These are phyloP conservation scores for Cyphomyrus discorhynchus DNA, from an alignment of 2,113 vertebrate genomes.

Conservation along the genomic window DNA sequence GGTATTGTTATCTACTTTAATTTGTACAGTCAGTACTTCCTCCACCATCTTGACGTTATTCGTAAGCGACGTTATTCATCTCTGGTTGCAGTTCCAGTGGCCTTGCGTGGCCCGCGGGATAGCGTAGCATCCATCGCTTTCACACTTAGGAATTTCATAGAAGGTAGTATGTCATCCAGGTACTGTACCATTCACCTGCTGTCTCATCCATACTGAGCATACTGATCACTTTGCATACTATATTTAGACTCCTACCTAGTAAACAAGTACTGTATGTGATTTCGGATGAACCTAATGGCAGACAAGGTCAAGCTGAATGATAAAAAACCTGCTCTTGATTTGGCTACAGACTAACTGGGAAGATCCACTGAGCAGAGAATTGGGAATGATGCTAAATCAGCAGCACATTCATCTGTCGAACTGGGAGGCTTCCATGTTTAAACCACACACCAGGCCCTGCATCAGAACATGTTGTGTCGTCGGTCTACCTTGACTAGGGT, in stretches of 20 bases:
- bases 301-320: background rate
- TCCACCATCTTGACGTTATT: background rate
- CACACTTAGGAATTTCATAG: background rate
- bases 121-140: background rate
- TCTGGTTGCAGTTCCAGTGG: background rate
- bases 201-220: background rate
- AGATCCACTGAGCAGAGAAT: background rate
- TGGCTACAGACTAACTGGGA: background rate
- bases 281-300: background rate
- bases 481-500: constrained; percentile 77
- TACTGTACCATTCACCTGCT: background rate
- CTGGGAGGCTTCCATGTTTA: background rate
- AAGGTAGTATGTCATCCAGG: background rate
- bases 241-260: background rate
- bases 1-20: background rate
- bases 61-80: background rate
- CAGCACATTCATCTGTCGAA: background rate
- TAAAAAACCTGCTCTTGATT: background rate
- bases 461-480: background rate
- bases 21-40: background rate
- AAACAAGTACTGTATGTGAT: background rate
- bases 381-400: background rate
- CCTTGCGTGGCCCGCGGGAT: background rate
- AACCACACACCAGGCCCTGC: background rate
- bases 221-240: background rate